Evolutionary conservation across 2,888 invertebrate genomes (phyloP).

Genomic region (Diarsia dahlii): DNA sequence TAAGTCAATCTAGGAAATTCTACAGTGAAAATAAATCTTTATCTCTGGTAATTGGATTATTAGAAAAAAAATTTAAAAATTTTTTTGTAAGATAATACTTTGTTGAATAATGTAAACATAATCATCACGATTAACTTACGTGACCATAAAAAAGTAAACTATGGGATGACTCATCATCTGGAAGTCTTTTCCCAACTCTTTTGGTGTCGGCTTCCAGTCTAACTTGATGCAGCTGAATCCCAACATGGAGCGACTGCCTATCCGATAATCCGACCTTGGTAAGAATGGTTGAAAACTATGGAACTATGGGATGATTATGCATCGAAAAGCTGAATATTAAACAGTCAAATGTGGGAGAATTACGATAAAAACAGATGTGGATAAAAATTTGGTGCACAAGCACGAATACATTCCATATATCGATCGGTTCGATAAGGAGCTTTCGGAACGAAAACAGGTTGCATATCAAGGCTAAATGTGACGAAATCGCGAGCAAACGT

Average conservation of each 20-base stretch:
- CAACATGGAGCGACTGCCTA: too few relatives aligned
- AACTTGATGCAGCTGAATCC: too few relatives aligned
- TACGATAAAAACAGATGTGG: background rate
- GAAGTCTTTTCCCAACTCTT: too few relatives aligned
- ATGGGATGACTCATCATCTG: background rate
- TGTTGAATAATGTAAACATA: constrained; percentile 11
- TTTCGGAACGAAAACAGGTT: constrained; percentile 15
- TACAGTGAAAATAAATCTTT: constrained; percentile 1
- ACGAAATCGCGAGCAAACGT: constrained; percentile 19
- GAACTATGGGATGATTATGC: background rate
- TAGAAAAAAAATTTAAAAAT: too few relatives aligned
- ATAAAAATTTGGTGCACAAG: constrained; percentile 17
- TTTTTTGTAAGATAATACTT: constrained; percentile 20
- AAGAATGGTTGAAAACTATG: background rate
- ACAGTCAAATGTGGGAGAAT: background rate
- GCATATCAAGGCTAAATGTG: constrained; percentile 11
- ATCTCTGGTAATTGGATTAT: constrained; percentile 7
- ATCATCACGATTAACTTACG: background rate
- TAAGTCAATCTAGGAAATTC: background rate
- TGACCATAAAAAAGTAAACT: constrained; percentile 3
- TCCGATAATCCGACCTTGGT: too few relatives aligned
- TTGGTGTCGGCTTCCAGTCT: too few relatives aligned
- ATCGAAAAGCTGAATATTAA: background rate
- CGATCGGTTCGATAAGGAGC: constrained; percentile 22
- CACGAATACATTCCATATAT: background rate